These are phyloP conservation scores for Hypomesus transpacificus DNA, from an alignment of 2,113 vertebrate species.

Conservation along the genomic window DNA sequence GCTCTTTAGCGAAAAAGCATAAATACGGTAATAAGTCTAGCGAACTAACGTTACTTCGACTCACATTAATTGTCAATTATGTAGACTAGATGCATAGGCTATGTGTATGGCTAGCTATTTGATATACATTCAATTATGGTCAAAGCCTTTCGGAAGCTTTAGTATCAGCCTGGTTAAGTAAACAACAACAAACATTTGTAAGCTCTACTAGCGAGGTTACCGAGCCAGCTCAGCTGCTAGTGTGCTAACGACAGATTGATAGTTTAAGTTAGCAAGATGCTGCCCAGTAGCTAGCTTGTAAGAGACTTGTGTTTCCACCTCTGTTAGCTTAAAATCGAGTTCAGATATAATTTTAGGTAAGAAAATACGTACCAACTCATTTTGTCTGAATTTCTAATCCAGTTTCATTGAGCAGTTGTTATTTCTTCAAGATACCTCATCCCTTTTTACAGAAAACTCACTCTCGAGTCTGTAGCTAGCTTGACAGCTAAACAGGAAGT, in stretches of 20 bases:
- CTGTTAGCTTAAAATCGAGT: neutral
- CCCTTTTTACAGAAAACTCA: constrained; percentile 29
- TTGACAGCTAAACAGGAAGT: constrained; percentile 44
- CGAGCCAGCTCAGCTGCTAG: neutral
- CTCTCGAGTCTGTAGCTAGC: neutral
- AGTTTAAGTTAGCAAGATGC: too few relatives aligned
- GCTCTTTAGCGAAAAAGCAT: too few relatives aligned
- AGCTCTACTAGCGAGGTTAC: too few relatives aligned
- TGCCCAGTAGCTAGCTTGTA: neutral
- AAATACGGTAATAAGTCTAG: too few relatives aligned
- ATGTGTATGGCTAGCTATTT: too few relatives aligned
- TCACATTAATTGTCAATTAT: too few relatives aligned
- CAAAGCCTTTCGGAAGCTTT: too few relatives aligned
- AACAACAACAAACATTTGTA: too few relatives aligned
- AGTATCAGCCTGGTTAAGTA: too few relatives aligned
- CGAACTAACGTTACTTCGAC: too few relatives aligned
- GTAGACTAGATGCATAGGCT: too few relatives aligned
- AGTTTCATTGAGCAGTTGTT: constrained; percentile 48
- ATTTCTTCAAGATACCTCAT: constrained; percentile 51
- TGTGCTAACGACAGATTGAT: neutral
- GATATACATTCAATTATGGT: too few relatives aligned
- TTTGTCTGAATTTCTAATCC: constrained; percentile 54
- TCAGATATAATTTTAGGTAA: neutral
- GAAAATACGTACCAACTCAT: constrained; percentile 76
- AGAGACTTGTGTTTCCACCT: neutral